Percentiles rank a stretch among this genome's conserved stretches.
These are phyloP conservation scores for Pterois miles DNA, from an alignment of 2,797 vertebrate genomes.

Conservation along the genomic window DNA sequence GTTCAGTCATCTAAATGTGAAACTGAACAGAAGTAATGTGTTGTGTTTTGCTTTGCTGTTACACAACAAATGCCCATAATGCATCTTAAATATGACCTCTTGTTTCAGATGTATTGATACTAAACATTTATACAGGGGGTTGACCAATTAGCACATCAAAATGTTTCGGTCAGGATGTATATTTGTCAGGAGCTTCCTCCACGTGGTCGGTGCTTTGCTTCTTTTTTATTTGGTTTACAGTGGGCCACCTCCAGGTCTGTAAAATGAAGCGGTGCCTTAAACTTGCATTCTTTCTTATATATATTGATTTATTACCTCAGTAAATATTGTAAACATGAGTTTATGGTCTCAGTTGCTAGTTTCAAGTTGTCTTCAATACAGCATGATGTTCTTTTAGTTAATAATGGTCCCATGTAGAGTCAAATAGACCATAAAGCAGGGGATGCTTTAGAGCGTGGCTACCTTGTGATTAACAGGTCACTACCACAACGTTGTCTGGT, in stretches of 20 bases:
- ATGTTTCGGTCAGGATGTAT: not conserved
- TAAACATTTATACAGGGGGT: not conserved
- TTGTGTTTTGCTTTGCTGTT: not conserved
- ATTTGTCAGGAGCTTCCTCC: not conserved
- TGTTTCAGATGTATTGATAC: not conserved
- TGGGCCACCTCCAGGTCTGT: too few relatives aligned
- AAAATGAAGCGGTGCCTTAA: too few relatives aligned
- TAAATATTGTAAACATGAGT: too few relatives aligned
- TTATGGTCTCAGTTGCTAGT: too few relatives aligned
- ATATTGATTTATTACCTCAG: too few relatives aligned
- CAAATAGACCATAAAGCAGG: rapidly evolving
- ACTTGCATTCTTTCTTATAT: too few relatives aligned
- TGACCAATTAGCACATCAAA: not conserved
- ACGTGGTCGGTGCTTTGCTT: not conserved
- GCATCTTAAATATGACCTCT: not conserved
- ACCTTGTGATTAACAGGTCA: too few relatives aligned
- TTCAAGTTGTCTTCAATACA: too few relatives aligned
- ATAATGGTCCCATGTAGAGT: too few relatives aligned
- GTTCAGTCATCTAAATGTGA: not conserved
- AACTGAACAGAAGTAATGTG: not conserved
- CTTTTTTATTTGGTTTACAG: not conserved
- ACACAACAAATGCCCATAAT: not conserved
- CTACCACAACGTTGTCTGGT: too few relatives aligned
- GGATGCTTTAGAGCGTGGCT: too few relatives aligned
- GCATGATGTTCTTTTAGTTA: too few relatives aligned